These are phyloP conservation scores for Glyphotaelius pellucidus DNA, from an alignment of 2,888 invertebrate species.

Conservation along the genomic window DNA sequence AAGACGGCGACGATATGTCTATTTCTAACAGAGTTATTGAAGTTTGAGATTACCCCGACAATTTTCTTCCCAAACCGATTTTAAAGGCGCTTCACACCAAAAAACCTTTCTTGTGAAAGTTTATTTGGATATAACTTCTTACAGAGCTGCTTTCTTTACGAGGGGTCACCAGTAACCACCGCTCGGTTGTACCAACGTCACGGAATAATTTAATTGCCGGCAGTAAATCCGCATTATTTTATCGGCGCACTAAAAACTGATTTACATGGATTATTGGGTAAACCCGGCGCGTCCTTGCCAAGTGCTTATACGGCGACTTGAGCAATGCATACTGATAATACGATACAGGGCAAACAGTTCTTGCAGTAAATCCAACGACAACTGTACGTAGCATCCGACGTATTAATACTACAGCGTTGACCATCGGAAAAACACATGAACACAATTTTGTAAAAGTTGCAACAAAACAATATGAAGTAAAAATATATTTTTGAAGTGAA, in stretches of 20 bases:
- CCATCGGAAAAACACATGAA: no score
- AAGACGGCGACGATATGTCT: background rate
- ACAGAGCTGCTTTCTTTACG: background rate
- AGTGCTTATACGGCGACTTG: background rate
- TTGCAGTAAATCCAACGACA: background rate
- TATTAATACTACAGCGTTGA: no score
- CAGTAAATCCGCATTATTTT: background rate
- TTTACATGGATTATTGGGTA: slow-evolving; percentile 19
- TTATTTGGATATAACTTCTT: background rate
- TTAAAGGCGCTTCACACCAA: no score
- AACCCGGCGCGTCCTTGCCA: background rate
- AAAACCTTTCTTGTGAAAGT: background rate
- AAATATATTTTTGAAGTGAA: no score
- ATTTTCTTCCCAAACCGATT: background rate
- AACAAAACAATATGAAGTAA: no score
- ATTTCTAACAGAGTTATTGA: background rate
- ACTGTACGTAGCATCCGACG: no score
- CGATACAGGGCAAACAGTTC: background rate
- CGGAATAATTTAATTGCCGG: slow-evolving; percentile 8
- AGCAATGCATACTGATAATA: background rate
- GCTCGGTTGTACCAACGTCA: background rate
- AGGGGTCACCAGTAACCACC: background rate
- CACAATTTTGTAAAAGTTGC: no score
- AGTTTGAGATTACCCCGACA: no score
- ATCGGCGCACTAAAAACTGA: slow-evolving; percentile 7